These are phyloP conservation scores for Falco rusticolus DNA, from an alignment of 2,797 vertebrate species.

Conservation along the genomic window DNA sequence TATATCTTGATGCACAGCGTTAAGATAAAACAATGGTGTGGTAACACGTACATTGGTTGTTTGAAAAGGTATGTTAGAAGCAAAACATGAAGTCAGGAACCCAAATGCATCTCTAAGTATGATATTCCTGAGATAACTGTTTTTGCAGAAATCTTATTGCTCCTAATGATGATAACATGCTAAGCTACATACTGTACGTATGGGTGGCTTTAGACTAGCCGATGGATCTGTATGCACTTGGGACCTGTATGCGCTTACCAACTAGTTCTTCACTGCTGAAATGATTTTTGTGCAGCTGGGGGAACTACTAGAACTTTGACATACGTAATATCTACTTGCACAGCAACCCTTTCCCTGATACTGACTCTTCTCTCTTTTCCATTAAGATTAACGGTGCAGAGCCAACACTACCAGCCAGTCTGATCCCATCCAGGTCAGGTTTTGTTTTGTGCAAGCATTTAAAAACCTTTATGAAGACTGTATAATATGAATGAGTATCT, in stretches of 20 bases:
- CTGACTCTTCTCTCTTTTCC: background rate
- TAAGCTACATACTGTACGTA: background rate
- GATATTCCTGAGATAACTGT: background rate
- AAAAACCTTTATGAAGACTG: background rate
- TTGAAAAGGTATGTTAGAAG: background rate
- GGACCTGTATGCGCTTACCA: background rate
- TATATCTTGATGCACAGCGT: background rate
- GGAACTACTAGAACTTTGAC: background rate
- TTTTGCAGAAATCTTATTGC: background rate
- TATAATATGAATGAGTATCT: background rate
- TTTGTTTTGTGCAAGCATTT: background rate
- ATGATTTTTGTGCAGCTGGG: background rate
- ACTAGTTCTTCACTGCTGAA: background rate
- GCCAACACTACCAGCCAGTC: background rate
- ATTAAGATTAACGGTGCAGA: constrained; percentile 43
- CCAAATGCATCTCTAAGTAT: background rate
- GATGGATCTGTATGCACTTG: background rate
- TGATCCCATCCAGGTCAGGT: constrained; percentile 61
- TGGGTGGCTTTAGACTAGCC: background rate
- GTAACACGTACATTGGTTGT: rapidly evolving
- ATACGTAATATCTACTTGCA: rapidly evolving
- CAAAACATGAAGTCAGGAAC: background rate
- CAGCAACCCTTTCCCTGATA: background rate
- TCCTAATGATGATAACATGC: background rate
- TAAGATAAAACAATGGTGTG: background rate